A percentile compares a stretch with the other conserved stretches of the same genome.
These are phyloP conservation scores for Notolabrus celidotus DNA, from an alignment of 2,797 vertebrate genomes.

Conservation along the genomic window DNA sequence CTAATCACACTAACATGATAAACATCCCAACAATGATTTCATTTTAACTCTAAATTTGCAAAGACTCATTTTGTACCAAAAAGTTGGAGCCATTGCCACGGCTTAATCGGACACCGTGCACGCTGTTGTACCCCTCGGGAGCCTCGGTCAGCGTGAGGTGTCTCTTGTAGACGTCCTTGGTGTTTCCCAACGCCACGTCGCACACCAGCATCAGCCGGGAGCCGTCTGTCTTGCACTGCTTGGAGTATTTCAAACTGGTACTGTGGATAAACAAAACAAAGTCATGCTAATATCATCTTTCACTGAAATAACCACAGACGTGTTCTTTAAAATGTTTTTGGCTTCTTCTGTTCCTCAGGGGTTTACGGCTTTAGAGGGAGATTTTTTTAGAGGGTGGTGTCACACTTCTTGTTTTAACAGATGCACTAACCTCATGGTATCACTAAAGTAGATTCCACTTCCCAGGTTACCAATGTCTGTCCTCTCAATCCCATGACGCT, in stretches of 20 bases:
- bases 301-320: not conserved
- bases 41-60: too few relatives aligned
- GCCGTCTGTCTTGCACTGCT: conserved; percentile 80
- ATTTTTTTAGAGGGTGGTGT: too few relatives aligned
- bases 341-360: not conserved
- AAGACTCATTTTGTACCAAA: conserved; percentile 75
- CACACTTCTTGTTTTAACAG: not conserved
- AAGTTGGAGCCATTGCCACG: conserved; percentile 79
- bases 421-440: conserved; percentile 84
- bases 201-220: conserved; percentile 86
- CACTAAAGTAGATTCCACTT: conserved; percentile 91
- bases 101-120: conserved; percentile 81
- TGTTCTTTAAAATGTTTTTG: not conserved
- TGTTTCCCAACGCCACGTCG: conserved; percentile 88
- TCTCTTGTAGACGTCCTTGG: conserved; percentile 69
- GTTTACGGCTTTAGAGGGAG: not conserved
- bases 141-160: conserved; percentile 80
- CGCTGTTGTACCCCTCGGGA: conserved; percentile 85
- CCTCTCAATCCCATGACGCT: conserved; percentile 87
- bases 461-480: conserved; percentile 90
- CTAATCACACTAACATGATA: too few relatives aligned
- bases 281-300: not conserved
- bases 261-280: conserved; percentile 60
- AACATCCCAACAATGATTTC: too few relatives aligned
- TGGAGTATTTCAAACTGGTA: conserved; percentile 87